Evolutionary conservation across 2,113 vertebrate species (phyloP), one percentile per base, ranked within the genome.

Genomic region (Anhinga anhinga): DNA sequence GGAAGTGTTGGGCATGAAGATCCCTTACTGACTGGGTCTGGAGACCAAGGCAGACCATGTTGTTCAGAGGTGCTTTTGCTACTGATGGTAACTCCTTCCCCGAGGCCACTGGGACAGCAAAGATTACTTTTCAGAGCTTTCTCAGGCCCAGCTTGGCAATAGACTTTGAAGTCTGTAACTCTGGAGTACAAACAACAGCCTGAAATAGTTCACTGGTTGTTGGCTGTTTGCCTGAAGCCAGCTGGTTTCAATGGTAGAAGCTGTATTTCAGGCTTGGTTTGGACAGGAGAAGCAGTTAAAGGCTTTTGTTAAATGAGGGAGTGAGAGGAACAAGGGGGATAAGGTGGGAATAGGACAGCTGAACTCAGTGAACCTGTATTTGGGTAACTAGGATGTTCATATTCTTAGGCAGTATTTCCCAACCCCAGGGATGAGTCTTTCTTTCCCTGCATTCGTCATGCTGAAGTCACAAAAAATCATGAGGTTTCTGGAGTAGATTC

Each of bases 191-290:
- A 93, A 80, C 36, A 93, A n/a, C 44, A 73, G 78, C 62, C 91
- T 91, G 81, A 92, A 96, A 42, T 93, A 91, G 70, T 90, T 97
- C 63, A 45, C 59, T 81, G 45, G 7, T 74, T 73, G 27, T 83
- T 95, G 94, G 81, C 88, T 91, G 61, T 74, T 95, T 49, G 81
- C 77, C 86, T 82, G 40, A 95, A 79, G 49, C 36, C 69, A 72
- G 86, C 86, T 91, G 72, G 26, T 86, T 91, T 91, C 81, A 74
- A 1, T 92, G 86, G 84, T 71, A 67, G 77, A 85, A 91, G 58
- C 58, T 94, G 40, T 72, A 49, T 95, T 95, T 82, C 53, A 88
- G 82, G 42, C 58, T 85, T 79, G 34, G 11, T 62, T 89, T 80
- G n/a, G 26, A 72, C 50, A 80, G 29, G 22, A 45, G 78, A 85